A percentile compares a stretch with the other conserved stretches of the same genome.
These are phyloP conservation scores for Mythimna albipuncta DNA, from an alignment of 2,888 invertebrate species.

Conservation along the genomic window DNA sequence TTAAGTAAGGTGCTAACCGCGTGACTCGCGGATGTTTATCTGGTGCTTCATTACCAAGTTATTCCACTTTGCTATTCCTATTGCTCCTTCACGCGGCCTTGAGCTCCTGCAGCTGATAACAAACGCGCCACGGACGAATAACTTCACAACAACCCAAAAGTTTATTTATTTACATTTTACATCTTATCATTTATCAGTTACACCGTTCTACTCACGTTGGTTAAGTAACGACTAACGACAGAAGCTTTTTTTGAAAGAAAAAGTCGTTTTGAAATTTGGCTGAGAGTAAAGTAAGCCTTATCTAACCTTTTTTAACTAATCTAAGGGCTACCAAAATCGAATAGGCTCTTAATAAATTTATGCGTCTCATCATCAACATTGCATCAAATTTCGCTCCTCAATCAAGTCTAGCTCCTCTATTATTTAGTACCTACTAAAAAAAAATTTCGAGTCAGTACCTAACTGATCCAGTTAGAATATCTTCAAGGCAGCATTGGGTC, in stretches of 20 bases:
- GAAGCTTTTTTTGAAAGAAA: not conserved
- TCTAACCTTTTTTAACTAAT: too few species aligned
- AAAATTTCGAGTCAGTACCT: not conserved
- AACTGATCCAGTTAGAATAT: not conserved
- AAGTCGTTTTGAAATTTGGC: too few species aligned
- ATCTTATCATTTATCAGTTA: not conserved
- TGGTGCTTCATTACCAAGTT: not conserved
- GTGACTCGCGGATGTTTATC: not conserved
- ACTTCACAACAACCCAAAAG: not conserved
- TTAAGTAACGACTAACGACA: not conserved
- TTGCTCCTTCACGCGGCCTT: not conserved
- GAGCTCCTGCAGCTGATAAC: slow-evolving; percentile 5
- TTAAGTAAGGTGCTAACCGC: not conserved
- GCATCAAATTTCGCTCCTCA: too few species aligned
- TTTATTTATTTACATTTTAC: not conserved
- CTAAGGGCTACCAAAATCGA: too few species aligned
- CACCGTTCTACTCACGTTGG: not conserved
- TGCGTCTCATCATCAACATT: too few species aligned
- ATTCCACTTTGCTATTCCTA: slow-evolving; percentile 9
- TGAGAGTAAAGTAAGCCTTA: too few species aligned
- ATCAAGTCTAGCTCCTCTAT: too few species aligned
- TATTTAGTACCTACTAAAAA: too few species aligned
- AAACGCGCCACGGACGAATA: not conserved
- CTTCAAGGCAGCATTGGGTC: not conserved
- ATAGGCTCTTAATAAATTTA: too few species aligned